phyloP scores from a whole-genome alignment of 2,888 invertebrate genomes.

The Drosophila borealis region DNA sequence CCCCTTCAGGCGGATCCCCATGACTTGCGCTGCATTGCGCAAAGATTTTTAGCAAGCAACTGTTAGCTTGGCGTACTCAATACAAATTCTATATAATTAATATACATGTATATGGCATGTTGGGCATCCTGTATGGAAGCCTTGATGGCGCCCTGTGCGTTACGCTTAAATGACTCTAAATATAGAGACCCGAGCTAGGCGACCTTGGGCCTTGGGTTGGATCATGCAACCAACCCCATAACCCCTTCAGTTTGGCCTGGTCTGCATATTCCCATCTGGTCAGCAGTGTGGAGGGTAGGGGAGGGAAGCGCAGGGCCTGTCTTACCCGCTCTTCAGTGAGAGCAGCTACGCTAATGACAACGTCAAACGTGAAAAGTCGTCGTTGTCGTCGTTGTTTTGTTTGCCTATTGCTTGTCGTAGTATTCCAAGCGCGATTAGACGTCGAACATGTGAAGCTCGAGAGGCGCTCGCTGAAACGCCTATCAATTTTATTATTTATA shows the following conservation, averaged over 20 bases:
- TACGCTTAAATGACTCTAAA: constrained; percentile 66
- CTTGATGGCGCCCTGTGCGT: constrained; percentile 24
- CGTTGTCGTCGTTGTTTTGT: constrained; percentile 39
- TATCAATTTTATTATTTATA: constrained; percentile 40
- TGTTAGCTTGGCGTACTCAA: constrained; percentile 2
- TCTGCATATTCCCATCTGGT: constrained; percentile 9
- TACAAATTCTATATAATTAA: constrained; percentile 10
- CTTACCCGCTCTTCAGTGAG: constrained; percentile 5
- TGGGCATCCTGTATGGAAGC: constrained; percentile 17
- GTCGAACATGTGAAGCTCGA: constrained; percentile 83
- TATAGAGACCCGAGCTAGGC: constrained; percentile 31
- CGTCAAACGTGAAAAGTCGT: constrained; percentile 32
- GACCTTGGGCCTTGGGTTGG: constrained; percentile 54
- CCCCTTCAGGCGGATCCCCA: not conserved
- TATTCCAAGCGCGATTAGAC: constrained; percentile 84
- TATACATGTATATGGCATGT: constrained; percentile 1
- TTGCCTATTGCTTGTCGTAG: constrained; percentile 61
- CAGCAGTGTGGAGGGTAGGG: not conserved
- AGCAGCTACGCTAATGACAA: constrained; percentile 47
- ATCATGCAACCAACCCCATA: constrained; percentile 56
- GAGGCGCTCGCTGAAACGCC: constrained; percentile 50
- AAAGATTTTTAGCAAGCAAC: constrained; percentile 9
- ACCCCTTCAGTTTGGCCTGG: constrained; percentile 37
- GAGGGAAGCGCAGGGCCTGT: not conserved
- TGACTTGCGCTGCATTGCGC: not conserved